These are phyloP conservation scores for Dendropsophus ebraccatus DNA, from an alignment of 2,113 vertebrate species.

Conservation along the genomic window DNA sequence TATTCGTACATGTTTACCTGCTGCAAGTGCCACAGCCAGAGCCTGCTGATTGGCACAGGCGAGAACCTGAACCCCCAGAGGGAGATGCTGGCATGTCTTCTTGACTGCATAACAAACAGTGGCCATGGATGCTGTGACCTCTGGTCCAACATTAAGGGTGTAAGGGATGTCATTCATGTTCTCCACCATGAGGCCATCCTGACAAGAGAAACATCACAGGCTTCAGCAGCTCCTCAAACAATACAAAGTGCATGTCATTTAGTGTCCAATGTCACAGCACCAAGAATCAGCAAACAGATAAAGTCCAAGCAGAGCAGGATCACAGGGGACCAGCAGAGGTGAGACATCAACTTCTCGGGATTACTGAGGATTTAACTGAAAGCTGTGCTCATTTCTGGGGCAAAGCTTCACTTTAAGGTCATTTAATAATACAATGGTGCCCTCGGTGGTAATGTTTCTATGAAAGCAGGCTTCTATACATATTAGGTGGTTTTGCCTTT, in stretches of 20 bases:
- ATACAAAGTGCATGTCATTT: conserved; percentile 13
- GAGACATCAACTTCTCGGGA: neutral
- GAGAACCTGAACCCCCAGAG: conserved; percentile 81
- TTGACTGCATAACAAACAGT: conserved; percentile 73
- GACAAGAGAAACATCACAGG: conserved; percentile 26
- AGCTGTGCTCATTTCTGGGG: neutral
- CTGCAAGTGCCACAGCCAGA: conserved; percentile 78
- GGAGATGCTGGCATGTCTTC: conserved; percentile 69
- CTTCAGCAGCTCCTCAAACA: neutral
- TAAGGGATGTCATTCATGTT: conserved; percentile 90
- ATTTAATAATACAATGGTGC: too few species aligned
- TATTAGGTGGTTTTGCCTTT: too few species aligned
- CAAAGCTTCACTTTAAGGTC: neutral
- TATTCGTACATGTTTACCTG: too few species aligned
- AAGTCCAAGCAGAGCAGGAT: neutral
- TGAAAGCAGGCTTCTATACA: too few species aligned
- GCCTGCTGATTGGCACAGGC: conserved; percentile 81
- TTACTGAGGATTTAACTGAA: neutral
- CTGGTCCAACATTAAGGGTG: conserved; percentile 73
- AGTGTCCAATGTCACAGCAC: neutral
- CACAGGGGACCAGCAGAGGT: neutral
- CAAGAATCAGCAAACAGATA: neutral
- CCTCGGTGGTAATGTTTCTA: too few species aligned
- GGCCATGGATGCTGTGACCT: conserved; percentile 80
- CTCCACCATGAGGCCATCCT: conserved; percentile 86